phyloP scores from a whole-genome alignment of 2,888 invertebrate species.

The Diploptera punctata region DNA sequence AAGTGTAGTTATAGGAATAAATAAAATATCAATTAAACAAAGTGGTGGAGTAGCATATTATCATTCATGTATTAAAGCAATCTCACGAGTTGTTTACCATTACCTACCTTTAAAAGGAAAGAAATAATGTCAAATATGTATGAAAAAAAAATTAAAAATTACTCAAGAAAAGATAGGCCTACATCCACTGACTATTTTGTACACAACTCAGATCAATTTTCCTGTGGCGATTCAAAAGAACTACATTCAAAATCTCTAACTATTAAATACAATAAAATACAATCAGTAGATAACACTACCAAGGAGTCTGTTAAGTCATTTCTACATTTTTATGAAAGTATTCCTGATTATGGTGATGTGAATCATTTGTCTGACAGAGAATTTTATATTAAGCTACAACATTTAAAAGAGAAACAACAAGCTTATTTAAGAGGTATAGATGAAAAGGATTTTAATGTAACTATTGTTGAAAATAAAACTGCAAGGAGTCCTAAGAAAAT shows the following conservation, averaged over 20 bases:
- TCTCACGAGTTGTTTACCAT: conserved; percentile 74
- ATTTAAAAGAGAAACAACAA: conserved; percentile 68
- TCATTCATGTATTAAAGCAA: conserved; percentile 76
- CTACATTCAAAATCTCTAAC: not conserved
- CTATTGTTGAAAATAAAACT: not conserved
- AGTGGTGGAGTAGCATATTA: conserved; percentile 69
- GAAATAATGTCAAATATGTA: no score
- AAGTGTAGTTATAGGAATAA: conserved; percentile 50
- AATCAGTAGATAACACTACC: not conserved
- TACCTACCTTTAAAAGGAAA: conserved; percentile 70
- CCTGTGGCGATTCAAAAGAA: not conserved
- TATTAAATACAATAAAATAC: not conserved
- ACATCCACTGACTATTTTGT: no score
- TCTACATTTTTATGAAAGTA: conserved; percentile 76
- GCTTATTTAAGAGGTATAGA: conserved; percentile 56
- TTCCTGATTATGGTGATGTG: conserved; percentile 80
- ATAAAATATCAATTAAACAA: conserved; percentile 62
- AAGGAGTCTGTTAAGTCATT: conserved; percentile 63
- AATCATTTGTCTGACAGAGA: conserved; percentile 77
- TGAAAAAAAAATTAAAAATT: no score
- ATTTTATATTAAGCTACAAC: conserved; percentile 74
- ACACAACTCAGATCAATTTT: not conserved
- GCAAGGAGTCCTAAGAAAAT: not conserved
- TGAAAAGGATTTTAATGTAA: conserved; percentile 51
- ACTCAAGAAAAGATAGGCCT: no score